phyloP scores from a whole-genome alignment of 2,888 invertebrate genomes.

The Petrophora chlorosata region DNA sequence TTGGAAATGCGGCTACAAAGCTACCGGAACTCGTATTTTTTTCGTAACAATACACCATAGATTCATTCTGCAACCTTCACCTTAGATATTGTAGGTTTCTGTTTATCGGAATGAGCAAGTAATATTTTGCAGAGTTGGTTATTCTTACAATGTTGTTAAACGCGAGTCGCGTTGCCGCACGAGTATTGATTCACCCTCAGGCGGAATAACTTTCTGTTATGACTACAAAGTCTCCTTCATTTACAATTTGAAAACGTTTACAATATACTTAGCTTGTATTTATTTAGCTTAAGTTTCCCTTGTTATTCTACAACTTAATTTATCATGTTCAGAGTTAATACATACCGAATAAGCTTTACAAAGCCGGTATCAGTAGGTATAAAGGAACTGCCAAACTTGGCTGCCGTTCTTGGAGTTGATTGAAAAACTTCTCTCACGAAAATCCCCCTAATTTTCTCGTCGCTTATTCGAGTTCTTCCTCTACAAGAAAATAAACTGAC shows the following conservation, averaged over 20 bases:
- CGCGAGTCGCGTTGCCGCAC: constrained; percentile 52
- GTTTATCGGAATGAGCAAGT: constrained; percentile 44
- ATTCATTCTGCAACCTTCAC: constrained; percentile 38
- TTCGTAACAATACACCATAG: no score
- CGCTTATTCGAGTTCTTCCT: constrained; percentile 19
- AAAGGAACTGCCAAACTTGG: constrained; percentile 33
- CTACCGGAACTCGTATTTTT: no score
- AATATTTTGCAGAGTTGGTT: constrained; percentile 50
- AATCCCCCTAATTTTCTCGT: constrained; percentile 30
- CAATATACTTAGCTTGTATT: constrained; percentile 9
- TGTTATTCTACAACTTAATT: not conserved
- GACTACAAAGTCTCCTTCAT: constrained; percentile 47
- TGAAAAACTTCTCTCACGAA: constrained; percentile 43
- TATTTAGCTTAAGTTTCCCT: constrained; percentile 1
- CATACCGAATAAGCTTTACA: constrained; percentile 22
- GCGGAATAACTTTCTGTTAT: constrained; percentile 58
- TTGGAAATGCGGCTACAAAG: no score
- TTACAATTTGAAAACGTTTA: constrained; percentile 29
- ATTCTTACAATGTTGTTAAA: constrained; percentile 52
- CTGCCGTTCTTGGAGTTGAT: constrained; percentile 38
- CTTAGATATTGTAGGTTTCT: constrained; percentile 32
- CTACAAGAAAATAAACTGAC: constrained; percentile 15
- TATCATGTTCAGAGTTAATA: constrained; percentile 7
- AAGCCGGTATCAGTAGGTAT: constrained; percentile 13
- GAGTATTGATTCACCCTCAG: constrained; percentile 67